phyloP scores from a whole-genome alignment of 2,888 invertebrate species.

The Diplazon laetatorius region DNA sequence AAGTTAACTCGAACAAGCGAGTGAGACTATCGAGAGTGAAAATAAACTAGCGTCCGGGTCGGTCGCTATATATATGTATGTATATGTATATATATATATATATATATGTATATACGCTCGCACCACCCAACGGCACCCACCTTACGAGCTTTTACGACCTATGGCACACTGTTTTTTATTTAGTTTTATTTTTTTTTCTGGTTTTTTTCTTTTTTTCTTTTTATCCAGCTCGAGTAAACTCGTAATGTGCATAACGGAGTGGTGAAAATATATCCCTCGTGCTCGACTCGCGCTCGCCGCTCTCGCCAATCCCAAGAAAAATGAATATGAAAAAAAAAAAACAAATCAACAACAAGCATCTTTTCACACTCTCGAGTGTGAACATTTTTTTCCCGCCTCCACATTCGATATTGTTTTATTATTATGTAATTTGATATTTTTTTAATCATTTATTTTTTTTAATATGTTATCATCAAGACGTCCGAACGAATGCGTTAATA shows the following conservation, averaged over 20 bases:
- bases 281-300: conserved; percentile 17
- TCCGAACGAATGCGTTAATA: neutral
- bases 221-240: conserved; percentile 50
- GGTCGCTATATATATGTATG: no score
- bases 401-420: neutral
- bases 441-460: neutral
- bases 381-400: conserved; percentile 6
- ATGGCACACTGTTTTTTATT: conserved; percentile 49
- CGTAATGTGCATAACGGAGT: conserved; percentile 63
- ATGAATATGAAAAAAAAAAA: no score
- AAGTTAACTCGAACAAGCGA: conserved; percentile 10
- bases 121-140: conserved; percentile 39
- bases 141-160: conserved; percentile 58
- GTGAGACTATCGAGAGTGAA: conserved; percentile 61
- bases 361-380: conserved; percentile 5
- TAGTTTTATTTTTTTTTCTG: conserved; percentile 24
- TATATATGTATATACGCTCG: no score
- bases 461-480: neutral
- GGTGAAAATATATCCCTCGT: conserved; percentile 46
- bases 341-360: neutral
- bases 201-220: conserved; percentile 13
- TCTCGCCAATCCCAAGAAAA: conserved; percentile 29
- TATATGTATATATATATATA: no score
- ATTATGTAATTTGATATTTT: neutral
- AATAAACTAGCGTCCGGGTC: conserved; percentile 61